These are phyloP conservation scores for Oreortyx pictus DNA, from an alignment of 2,797 vertebrate genomes.

Conservation along the genomic window DNA sequence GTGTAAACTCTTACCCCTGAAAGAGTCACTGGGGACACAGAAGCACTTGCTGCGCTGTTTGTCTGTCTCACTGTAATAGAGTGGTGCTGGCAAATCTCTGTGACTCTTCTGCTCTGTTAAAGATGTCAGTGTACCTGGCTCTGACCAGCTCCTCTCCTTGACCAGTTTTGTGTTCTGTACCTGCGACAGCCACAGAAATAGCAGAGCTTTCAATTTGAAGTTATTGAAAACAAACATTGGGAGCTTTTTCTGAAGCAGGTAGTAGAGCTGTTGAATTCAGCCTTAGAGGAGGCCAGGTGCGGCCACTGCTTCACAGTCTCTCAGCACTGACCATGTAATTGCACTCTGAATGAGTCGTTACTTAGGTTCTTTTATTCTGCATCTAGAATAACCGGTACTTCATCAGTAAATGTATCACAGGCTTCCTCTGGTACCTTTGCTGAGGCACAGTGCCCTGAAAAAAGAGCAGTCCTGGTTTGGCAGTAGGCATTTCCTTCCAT, in stretches of 20 bases:
- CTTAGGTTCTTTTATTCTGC: background rate
- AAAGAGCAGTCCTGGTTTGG: background rate
- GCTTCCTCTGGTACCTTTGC: background rate
- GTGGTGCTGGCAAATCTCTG: background rate
- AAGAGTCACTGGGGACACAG: background rate
- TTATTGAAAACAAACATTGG: background rate
- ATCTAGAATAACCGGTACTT: background rate
- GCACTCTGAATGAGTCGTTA: background rate
- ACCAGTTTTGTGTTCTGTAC: background rate
- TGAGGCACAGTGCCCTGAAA: background rate
- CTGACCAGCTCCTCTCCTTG: background rate
- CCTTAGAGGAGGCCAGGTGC: background rate
- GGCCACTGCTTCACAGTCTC: background rate
- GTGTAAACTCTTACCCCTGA: background rate
- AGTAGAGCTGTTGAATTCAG: background rate
- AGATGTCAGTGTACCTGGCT: background rate
- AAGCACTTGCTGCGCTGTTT: background rate
- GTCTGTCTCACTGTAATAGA: background rate
- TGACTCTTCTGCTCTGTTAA: fast-evolving
- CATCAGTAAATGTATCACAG: background rate
- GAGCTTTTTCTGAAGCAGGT: background rate
- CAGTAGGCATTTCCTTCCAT: background rate
- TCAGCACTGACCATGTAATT: background rate
- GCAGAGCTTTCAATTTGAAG: background rate
- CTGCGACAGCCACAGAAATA: background rate